These are phyloP conservation scores for Hippoglossus stenolepis DNA, from an alignment of 2,113 vertebrate genomes.

Conservation along the genomic window DNA sequence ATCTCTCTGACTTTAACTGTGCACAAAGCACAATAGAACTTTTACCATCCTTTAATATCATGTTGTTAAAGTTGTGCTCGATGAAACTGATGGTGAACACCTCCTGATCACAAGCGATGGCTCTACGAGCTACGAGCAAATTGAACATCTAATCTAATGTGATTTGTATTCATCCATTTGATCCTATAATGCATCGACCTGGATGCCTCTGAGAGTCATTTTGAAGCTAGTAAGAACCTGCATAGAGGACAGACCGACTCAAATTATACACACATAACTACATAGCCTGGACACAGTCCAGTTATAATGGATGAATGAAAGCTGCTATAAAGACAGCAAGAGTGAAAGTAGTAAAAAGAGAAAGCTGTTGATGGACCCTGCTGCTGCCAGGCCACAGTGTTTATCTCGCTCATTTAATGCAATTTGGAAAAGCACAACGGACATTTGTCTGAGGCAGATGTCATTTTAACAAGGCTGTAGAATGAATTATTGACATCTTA, in stretches of 20 bases:
- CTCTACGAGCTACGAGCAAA: neutral
- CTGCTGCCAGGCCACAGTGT: neutral
- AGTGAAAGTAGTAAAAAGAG: constrained; percentile 6
- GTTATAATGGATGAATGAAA: constrained; percentile 15
- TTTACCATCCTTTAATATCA: neutral
- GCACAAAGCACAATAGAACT: neutral
- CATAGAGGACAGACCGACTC: neutral
- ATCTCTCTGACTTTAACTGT: constrained; percentile 6
- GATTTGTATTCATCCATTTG: constrained; percentile 1
- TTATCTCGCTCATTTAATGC: constrained; percentile 29
- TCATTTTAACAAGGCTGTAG: constrained; percentile 11
- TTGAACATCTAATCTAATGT: constrained; percentile 1
- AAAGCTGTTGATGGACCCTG: constrained; percentile 3
- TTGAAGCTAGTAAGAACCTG: neutral
- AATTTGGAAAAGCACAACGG: constrained; percentile 19
- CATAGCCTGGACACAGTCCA: constrained; percentile 22
- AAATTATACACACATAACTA: constrained; percentile 1
- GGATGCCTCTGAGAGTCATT: constrained; percentile 8
- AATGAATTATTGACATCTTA: constrained; percentile 12
- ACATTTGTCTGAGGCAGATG: constrained; percentile 24
- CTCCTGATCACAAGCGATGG: neutral
- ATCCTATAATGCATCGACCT: neutral
- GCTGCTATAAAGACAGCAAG: constrained; percentile 23
- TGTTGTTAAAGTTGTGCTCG: neutral
- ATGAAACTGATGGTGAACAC: neutral